Percentiles rank a stretch among this genome's conserved stretches.
Evolutionary conservation across 1,140 invertebrate species (phyloP).

Genomic region (Ceratoteleas bidentatus): DNA sequence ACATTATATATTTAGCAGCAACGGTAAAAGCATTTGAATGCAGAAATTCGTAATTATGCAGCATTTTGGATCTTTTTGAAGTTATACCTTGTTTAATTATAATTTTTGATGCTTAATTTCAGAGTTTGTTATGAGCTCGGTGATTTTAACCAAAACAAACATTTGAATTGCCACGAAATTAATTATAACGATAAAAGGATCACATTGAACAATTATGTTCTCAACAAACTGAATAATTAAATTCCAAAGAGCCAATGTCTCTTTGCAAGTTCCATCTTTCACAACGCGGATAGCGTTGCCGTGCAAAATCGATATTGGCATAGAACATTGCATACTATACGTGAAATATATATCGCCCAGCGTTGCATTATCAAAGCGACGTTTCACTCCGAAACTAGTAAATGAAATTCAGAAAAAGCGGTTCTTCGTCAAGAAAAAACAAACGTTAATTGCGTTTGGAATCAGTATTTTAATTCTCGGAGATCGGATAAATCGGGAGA

Average conservation of each 20-base stretch:
- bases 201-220: conserved; percentile 64
- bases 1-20: too few relatives aligned
- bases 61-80: too few relatives aligned
- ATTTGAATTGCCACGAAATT: not conserved
- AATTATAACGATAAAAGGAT: not conserved
- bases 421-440: too few relatives aligned
- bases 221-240: conserved; percentile 60
- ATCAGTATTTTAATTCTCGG: too few relatives aligned
- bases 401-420: not conserved
- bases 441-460: too few relatives aligned
- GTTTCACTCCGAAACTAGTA: not conserved
- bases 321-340: conserved; percentile 60
- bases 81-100: too few relatives aligned
- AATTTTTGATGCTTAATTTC: too few relatives aligned
- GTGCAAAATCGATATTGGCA: conserved; percentile 67
- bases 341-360: conserved; percentile 66
- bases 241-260: conserved; percentile 61
- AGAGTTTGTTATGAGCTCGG: too few relatives aligned
- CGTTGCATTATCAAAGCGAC: conserved; percentile 64
- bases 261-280: conserved; percentile 38
- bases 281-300: conserved; percentile 55
- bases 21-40: too few relatives aligned
- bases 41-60: too few relatives aligned
- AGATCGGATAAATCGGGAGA: not conserved
- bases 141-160: too few relatives aligned